Base-by-base conservation (phyloP, 2,113 vertebrate species). In the Ochotona princeps region DNA sequence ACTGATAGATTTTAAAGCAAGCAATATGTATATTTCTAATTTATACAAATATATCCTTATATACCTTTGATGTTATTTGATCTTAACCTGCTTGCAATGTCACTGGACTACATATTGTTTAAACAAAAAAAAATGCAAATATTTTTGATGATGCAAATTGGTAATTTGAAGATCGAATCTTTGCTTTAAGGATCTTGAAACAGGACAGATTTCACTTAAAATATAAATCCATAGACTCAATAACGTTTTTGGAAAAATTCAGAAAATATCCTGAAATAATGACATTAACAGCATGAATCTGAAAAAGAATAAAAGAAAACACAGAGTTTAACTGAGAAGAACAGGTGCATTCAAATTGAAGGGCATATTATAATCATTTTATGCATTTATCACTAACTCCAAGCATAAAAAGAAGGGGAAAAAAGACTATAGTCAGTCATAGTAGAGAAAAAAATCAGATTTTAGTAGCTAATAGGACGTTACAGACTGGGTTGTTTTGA, bases 51-150 rank as follows among this genome's bases (percentile, higher is more conserved):
- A 70, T 10, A 38, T 65, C 18, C 78, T 79, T 70, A 47, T 32
- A 74, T 13, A 10, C 1, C 11, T 89, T 72, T 70, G 25, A 1
- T 9, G 21, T 81, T 65, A 82, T 51, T 80, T 57, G 54, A 18
- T 57, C 18, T 2, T 72, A 54, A 6, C 38, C 38, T 44, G 38
- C 38, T 44, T 44, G 88, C 92, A 95, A 96, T 86, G 93, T 94
- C 93, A 92, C 94, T 79, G 89, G 67, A 73, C 79, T 96, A 82
- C 90, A 87, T 94, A 92, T 85, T 95, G 78, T 96, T 97, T 96
- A 97, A 97, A 97, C 94, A 92, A 96, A 97, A 96, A 97, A 76
- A 74, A 97, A 97, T 44, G 84, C 84, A 94, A 96, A 93, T 97
- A 93, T 96, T 91, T 86, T 96, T 89, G 11, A 44, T 69, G 76